Conservation (phyloP, 2,888 invertebrate genomes). For the Watsonalla cultraria region DNA sequence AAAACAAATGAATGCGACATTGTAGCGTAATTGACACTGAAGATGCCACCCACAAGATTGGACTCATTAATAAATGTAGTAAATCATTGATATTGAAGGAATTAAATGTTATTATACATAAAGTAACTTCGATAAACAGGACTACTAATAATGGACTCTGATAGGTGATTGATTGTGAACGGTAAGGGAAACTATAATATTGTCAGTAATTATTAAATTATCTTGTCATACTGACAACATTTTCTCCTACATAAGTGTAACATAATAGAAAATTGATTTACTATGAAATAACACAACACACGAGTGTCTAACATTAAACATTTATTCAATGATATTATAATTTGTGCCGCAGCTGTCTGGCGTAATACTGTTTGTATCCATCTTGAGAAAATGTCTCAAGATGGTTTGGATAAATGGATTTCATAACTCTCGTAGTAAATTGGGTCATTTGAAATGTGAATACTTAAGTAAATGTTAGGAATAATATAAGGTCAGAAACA, state of each 20-base stretch:
- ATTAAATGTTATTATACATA: too few relatives aligned
- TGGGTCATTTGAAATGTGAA: neutral
- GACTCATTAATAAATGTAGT: slow-evolving; percentile 23
- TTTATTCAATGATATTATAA: slow-evolving; percentile 22
- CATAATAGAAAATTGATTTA: slow-evolving; percentile 18
- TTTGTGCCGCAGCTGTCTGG: slow-evolving; percentile 27
- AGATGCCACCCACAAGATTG: slow-evolving; percentile 14
- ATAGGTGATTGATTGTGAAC: too few relatives aligned
- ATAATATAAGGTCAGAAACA: too few relatives aligned
- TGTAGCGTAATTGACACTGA: slow-evolving; percentile 27
- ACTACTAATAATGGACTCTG: too few relatives aligned
- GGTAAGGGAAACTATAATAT: too few relatives aligned
- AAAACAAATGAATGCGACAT: slow-evolving; percentile 48
- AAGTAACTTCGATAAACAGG: too few relatives aligned
- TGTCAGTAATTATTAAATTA: too few relatives aligned
- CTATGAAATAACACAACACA: slow-evolving; percentile 16
- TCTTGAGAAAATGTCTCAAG: slow-evolving; percentile 14
- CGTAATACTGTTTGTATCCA: slow-evolving; percentile 24
- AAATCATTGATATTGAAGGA: slow-evolving; percentile 4
- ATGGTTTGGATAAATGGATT: slow-evolving; percentile 6
- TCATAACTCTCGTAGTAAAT: slow-evolving; percentile 3
- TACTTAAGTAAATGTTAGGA: too few relatives aligned
- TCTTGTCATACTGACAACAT: too few relatives aligned
- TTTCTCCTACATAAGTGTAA: neutral
- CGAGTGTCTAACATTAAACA: slow-evolving; percentile 21